These are phyloP conservation scores for Drosophila paranaensis DNA, from an alignment of 2,888 invertebrate genomes.

Conservation along the genomic window DNA sequence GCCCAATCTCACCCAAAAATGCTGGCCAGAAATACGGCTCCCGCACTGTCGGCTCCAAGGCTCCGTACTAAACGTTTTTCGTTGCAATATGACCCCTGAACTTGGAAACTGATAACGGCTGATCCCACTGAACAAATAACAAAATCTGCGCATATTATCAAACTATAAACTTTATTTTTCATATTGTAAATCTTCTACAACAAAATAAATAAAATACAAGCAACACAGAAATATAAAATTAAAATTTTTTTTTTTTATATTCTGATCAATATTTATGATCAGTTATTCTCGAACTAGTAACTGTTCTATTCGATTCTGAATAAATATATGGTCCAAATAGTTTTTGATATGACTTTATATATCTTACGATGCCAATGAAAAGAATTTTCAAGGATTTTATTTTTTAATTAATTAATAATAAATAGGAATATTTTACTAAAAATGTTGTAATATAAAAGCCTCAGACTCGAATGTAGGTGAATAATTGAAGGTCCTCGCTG, in stretches of 20 bases:
- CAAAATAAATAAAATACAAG: neutral
- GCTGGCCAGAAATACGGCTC: neutral
- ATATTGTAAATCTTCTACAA: constrained; percentile 30
- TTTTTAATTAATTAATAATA: too few relatives aligned
- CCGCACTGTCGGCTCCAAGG: neutral
- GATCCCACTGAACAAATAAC: neutral
- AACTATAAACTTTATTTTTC: neutral
- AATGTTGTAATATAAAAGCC: too few relatives aligned
- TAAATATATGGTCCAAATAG: neutral
- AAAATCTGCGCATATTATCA: neutral
- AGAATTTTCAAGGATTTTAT: too few relatives aligned
- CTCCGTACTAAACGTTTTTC: constrained; percentile 1
- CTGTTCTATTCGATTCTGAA: neutral
- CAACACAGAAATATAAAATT: neutral
- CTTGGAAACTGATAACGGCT: neutral
- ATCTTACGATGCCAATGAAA: too few relatives aligned
- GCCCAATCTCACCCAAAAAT: neutral
- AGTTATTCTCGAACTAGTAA: too few relatives aligned
- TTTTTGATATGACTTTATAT: neutral
- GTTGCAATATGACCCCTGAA: neutral
- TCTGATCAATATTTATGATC: neutral
- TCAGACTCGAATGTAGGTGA: too few relatives aligned
- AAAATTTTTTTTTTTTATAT: neutral
- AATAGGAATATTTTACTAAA: too few relatives aligned
- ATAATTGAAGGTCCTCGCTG: neutral